A percentile compares a stretch with the other conserved stretches of the same genome.
phyloP scores from a whole-genome alignment of 2,113 vertebrate genomes.

The Vidua macroura region DNA sequence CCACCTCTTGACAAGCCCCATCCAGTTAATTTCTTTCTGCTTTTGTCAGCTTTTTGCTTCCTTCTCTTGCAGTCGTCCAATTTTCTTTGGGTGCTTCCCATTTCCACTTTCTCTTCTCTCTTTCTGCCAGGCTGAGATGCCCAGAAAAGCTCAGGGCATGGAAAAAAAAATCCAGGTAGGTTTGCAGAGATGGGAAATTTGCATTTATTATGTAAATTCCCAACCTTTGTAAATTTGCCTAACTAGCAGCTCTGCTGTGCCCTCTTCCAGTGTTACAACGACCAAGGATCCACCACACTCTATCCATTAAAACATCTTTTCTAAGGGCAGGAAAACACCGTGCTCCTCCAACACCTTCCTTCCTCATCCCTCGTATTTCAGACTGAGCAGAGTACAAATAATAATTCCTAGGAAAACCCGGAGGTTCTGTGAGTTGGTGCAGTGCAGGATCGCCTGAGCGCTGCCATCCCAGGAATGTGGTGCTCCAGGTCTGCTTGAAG shows the following conservation, averaged over 20 bases:
- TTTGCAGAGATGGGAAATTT: not conserved
- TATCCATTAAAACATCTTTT: not conserved
- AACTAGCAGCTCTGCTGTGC: not conserved
- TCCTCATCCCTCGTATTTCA: not conserved
- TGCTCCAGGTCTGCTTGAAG: not conserved
- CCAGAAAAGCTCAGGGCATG: not conserved
- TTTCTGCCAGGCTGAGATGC: not conserved
- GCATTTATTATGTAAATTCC: not conserved
- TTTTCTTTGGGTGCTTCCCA: not conserved
- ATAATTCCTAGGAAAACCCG: not conserved
- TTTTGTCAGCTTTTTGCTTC: not conserved
- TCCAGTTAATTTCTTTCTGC: not conserved
- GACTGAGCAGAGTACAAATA: not conserved
- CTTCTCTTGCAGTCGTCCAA: not conserved
- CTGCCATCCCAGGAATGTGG: not conserved
- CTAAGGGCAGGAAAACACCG: fast-evolving
- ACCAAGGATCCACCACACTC: not conserved
- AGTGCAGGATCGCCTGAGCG: fast-evolving
- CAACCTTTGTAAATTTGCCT: not conserved
- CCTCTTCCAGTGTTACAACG: not conserved
- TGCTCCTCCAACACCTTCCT: not conserved
- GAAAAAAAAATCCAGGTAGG: not conserved
- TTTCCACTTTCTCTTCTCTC: not conserved
- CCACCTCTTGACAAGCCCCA: fast-evolving
- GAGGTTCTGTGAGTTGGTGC: fast-evolving